Percentiles rank a stretch among this genome's conserved stretches.
phyloP scores from a whole-genome alignment of 2,797 vertebrate genomes.

The Pseudocheirus occidentalis region DNA sequence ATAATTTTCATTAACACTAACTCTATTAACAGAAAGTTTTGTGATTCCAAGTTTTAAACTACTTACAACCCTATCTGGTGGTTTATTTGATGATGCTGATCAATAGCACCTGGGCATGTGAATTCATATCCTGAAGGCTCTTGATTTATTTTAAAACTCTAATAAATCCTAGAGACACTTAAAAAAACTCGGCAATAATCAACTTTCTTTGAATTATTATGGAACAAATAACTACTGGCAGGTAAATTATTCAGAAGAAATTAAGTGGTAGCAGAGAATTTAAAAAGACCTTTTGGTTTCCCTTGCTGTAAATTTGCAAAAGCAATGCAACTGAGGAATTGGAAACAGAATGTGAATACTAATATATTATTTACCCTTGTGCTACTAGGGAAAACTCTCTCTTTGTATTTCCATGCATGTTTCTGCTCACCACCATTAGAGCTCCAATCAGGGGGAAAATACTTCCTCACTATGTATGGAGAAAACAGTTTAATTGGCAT shows the following conservation, averaged over 20 bases:
- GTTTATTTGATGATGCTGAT: slow-evolving; percentile 47
- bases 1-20: slow-evolving; percentile 19
- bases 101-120: slow-evolving; percentile 42
- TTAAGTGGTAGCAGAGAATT: slow-evolving; percentile 79
- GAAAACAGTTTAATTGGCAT: slow-evolving; percentile 51
- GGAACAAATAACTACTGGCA: slow-evolving; percentile 80
- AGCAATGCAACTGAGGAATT: slow-evolving; percentile 69
- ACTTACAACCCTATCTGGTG: slow-evolving; percentile 47
- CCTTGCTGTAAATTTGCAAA: slow-evolving; percentile 79
- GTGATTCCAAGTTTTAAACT: slow-evolving; percentile 41
- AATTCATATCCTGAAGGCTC: slow-evolving; percentile 68
- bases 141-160: slow-evolving; percentile 74
- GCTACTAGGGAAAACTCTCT: slow-evolving; percentile 67
- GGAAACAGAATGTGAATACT: slow-evolving; percentile 77
- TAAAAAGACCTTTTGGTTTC: slow-evolving; percentile 79
- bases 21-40: not conserved
- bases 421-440: slow-evolving; percentile 59
- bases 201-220: slow-evolving; percentile 81
- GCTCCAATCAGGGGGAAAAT: slow-evolving; percentile 65
- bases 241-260: slow-evolving; percentile 85
- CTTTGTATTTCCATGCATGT: slow-evolving; percentile 57
- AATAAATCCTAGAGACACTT: slow-evolving; percentile 61
- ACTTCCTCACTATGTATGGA: slow-evolving; percentile 31
- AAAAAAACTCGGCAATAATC: slow-evolving; percentile 69
- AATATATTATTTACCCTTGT: slow-evolving; percentile 71